Evolutionary conservation across 2,797 vertebrate species (phyloP).

Genomic region (Phylloscopus collybita): DNA sequence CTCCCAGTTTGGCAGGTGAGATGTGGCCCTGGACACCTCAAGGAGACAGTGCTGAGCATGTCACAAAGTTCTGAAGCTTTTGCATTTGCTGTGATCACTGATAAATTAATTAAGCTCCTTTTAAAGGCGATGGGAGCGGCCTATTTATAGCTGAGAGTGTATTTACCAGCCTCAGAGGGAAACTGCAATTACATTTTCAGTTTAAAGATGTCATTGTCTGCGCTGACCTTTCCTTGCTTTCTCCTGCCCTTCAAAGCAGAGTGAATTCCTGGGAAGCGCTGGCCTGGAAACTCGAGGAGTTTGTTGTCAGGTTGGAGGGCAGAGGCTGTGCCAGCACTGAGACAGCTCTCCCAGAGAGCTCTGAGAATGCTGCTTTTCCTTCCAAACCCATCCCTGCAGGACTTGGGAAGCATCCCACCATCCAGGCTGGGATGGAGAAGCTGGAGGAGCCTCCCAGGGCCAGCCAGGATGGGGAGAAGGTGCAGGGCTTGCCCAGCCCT

Average conservation of each 20-base stretch:
- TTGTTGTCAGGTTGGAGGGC: background rate
- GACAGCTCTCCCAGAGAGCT: background rate
- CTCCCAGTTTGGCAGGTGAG: background rate
- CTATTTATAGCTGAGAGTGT: conserved; percentile 15
- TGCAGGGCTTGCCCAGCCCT: background rate
- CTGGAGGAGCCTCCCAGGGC: background rate
- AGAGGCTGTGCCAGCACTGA: background rate
- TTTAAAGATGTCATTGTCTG: conserved; percentile 27
- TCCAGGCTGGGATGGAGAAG: background rate
- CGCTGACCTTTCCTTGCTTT: conserved; percentile 2
- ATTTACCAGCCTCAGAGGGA: conserved; percentile 36
- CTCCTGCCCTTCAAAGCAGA: conserved; percentile 8
- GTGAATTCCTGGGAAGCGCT: background rate
- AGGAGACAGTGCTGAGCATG: background rate
- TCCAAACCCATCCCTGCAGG: background rate
- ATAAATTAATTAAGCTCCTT: conserved; percentile 45
- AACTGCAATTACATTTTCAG: conserved; percentile 44
- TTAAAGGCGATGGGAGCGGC: background rate
- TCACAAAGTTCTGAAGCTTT: background rate
- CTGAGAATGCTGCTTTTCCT: accelerated
- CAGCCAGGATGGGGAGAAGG: background rate
- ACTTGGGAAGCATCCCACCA: accelerated
- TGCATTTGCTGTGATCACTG: background rate
- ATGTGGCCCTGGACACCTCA: background rate
- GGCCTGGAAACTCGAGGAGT: background rate